Percentiles rank a stretch among this genome's conserved stretches.
Evolutionary conservation across 2,797 vertebrate genomes (phyloP).

Genomic region (Tachyglossus aculeatus): DNA sequence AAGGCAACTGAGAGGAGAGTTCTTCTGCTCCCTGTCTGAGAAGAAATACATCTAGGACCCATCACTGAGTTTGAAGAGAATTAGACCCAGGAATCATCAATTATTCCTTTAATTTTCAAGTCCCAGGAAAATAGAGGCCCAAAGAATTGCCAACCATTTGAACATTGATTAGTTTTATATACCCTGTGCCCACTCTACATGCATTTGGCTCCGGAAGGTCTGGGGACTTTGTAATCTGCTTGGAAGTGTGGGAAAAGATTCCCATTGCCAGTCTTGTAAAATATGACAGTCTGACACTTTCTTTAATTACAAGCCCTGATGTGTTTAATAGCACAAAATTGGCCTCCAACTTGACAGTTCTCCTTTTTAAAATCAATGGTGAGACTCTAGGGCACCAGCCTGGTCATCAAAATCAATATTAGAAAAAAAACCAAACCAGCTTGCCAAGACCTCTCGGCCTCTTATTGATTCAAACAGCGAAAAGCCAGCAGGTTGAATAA

Average conservation of each 20-base stretch:
- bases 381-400: slow-evolving; percentile 74
- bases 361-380: slow-evolving; percentile 75
- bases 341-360: slow-evolving; percentile 66
- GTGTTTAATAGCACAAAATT: slow-evolving; percentile 73
- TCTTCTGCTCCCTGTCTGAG: too few relatives aligned
- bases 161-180: slow-evolving; percentile 33
- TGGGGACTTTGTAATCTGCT: slow-evolving; percentile 47
- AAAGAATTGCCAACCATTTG: neutral
- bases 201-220: slow-evolving; percentile 45
- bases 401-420: slow-evolving; percentile 80
- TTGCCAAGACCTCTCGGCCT: slow-evolving; percentile 72
- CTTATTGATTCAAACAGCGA: slow-evolving; percentile 73
- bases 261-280: slow-evolving; percentile 58
- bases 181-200: neutral
- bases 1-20: too few relatives aligned
- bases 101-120: slow-evolving; percentile 36
- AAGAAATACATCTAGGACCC: neutral
- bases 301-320: slow-evolving; percentile 73
- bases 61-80: slow-evolving; percentile 23
- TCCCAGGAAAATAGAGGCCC: slow-evolving; percentile 38
- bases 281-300: slow-evolving; percentile 70
- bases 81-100: slow-evolving; percentile 55
- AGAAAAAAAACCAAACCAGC: slow-evolving; percentile 62
- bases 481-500: slow-evolving; percentile 71
- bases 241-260: slow-evolving; percentile 56